A percentile compares a stretch with the other conserved stretches of the same genome.
Evolutionary conservation across 2,113 vertebrate species (phyloP).

Genomic region (Nesogale talazaci): DNA sequence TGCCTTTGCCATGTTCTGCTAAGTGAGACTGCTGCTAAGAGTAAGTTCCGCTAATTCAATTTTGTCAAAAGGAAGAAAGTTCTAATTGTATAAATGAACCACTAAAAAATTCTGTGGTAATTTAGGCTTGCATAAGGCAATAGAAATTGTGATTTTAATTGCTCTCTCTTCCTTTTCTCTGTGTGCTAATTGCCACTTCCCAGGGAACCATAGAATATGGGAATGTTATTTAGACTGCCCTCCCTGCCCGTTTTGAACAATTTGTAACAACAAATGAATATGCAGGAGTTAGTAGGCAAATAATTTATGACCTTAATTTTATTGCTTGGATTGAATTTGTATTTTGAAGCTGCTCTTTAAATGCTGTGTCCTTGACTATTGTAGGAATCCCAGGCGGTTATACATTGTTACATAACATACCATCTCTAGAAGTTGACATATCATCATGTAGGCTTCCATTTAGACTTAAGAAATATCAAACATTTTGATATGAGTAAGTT

Average conservation of each 20-base stretch:
- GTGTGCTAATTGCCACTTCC: conserved; percentile 50
- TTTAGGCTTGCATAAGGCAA: conserved; percentile 26
- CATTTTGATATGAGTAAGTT: not conserved
- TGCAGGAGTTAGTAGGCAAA: conserved; percentile 52
- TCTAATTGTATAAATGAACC: conserved; percentile 45
- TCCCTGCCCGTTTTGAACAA: conserved; percentile 59
- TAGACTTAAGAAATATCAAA: conserved; percentile 41
- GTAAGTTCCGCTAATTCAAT: not conserved
- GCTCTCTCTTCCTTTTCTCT: conserved; percentile 41
- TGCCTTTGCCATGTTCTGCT: conserved; percentile 14
- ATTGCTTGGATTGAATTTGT: conserved; percentile 59
- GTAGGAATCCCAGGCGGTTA: conserved; percentile 54
- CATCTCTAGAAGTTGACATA: conserved; percentile 53
- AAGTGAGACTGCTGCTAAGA: not conserved
- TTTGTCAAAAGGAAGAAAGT: conserved; percentile 28
- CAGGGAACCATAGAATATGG: conserved; percentile 43
- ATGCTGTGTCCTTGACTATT: conserved; percentile 62
- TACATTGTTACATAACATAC: conserved; percentile 58
- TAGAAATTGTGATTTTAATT: conserved; percentile 57
- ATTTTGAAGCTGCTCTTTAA: conserved; percentile 61
- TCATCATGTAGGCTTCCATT: conserved; percentile 48
- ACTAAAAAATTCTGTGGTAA: conserved; percentile 30
- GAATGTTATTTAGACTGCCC: conserved; percentile 37
- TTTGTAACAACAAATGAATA: conserved; percentile 67
- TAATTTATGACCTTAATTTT: conserved; percentile 73